Conservation (phyloP, 2,888 invertebrate genomes). For the Branchipolynoe longqiensis region DNA sequence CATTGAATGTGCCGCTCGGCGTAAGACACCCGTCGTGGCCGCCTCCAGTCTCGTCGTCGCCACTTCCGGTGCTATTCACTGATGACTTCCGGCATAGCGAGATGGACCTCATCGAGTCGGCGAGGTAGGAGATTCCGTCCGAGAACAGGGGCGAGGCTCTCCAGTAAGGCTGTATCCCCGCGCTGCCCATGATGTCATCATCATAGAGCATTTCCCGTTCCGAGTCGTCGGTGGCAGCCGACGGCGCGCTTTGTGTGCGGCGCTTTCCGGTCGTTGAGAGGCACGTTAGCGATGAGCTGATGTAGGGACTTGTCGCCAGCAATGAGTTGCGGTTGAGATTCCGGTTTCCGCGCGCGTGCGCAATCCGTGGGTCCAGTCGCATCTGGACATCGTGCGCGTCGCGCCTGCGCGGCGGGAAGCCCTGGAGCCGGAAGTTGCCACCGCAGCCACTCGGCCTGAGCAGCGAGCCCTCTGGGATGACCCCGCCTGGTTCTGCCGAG, state of each 20-base stretch:
- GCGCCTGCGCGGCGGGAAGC: not conserved
- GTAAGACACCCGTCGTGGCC: constrained; percentile 25
- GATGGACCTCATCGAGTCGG: constrained; percentile 33
- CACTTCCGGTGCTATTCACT: constrained; percentile 48
- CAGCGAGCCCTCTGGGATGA: not conserved
- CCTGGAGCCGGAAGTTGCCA: not conserved
- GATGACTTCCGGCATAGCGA: constrained; percentile 37
- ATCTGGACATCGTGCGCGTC: constrained; percentile 10
- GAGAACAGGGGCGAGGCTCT: constrained; percentile 3
- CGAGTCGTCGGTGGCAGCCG: not conserved
- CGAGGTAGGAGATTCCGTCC: constrained; percentile 10
- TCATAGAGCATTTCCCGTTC: not conserved
- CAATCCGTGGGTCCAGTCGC: not conserved
- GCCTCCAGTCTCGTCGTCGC: constrained; percentile 30
- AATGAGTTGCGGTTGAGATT: constrained; percentile 28
- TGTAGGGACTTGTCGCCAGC: constrained; percentile 37
- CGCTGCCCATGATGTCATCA: not conserved
- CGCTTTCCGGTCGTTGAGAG: not conserved
- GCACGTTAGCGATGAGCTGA: constrained; percentile 18
- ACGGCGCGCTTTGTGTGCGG: constrained; percentile 23
- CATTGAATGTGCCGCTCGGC: constrained; percentile 39
- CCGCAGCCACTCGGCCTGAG: not conserved
- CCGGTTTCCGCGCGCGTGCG: not conserved
- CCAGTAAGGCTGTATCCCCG: not conserved
- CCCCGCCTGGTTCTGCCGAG: not conserved